A percentile compares a stretch with the other conserved stretches of the same genome.
Conservation (phyloP, 2,113 vertebrate species). For the Lagopus muta region DNA sequence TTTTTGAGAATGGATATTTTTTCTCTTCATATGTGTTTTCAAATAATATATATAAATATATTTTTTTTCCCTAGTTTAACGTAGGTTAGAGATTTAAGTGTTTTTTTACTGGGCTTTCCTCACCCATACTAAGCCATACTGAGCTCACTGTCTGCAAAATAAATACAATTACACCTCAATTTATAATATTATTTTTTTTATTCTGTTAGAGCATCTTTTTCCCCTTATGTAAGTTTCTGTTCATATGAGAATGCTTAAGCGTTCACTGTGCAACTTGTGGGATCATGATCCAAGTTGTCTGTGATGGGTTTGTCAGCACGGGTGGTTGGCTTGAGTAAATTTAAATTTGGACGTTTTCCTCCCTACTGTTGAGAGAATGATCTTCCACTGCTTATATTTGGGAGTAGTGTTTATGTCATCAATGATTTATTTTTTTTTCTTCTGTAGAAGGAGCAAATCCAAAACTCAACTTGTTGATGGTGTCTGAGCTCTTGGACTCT, state of each 20-base stretch:
- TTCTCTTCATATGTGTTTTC: background rate
- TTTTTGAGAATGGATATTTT: background rate
- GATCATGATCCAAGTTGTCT: background rate
- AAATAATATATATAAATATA: background rate
- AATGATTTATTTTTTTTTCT: background rate
- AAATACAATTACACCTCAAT: background rate
- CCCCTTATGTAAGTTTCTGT: background rate
- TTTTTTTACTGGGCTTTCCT: background rate
- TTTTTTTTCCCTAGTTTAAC: background rate
- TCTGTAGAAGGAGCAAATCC: background rate
- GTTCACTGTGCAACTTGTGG: background rate
- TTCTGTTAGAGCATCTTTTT: background rate
- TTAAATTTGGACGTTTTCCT: background rate
- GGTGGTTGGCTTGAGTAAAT: background rate
- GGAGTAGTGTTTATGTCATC: background rate
- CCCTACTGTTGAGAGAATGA: background rate
- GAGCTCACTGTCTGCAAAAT: background rate
- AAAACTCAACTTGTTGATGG: background rate
- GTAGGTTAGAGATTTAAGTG: background rate
- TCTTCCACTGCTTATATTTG: background rate
- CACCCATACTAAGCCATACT: accelerated
- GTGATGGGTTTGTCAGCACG: background rate
- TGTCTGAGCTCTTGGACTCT: background rate
- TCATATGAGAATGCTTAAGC: background rate
- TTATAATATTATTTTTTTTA: background rate